phyloP scores from a whole-genome alignment of 1,140 invertebrate genomes.

The Ostrea denselamellosa region DNA sequence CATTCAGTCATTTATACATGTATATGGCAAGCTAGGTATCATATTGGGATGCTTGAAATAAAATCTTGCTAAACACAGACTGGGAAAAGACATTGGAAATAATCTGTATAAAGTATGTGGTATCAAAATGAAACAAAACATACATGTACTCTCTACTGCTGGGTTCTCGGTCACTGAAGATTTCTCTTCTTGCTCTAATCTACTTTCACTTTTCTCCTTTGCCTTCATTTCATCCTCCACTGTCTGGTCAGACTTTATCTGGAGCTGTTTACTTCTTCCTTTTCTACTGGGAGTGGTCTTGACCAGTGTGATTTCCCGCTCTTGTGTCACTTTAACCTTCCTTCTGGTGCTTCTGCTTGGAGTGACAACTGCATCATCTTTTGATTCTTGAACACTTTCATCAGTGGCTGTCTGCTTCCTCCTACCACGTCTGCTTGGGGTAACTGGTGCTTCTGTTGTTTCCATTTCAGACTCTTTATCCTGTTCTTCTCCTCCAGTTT shows the following conservation, averaged over 20 bases:
- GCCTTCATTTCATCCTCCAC: neutral
- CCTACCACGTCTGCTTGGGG: constrained; percentile 7
- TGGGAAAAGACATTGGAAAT: neutral
- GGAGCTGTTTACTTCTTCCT: neutral
- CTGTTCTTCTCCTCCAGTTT: neutral
- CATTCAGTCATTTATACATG: too few relatives aligned
- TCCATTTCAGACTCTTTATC: constrained; percentile 6
- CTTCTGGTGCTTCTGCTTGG: constrained; percentile 11
- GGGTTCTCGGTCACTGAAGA: neutral
- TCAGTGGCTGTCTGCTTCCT: neutral
- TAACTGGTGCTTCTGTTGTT: neutral
- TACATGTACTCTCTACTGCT: neutral
- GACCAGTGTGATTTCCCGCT: neutral
- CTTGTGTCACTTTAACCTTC: neutral
- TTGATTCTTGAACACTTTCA: neutral
- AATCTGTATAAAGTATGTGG: neutral
- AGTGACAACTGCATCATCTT: neutral
- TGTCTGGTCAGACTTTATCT: neutral
- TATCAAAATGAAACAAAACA: neutral
- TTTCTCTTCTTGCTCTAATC: neutral
- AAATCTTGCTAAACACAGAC: neutral
- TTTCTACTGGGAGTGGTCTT: constrained; percentile 26
- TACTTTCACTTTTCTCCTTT: neutral
- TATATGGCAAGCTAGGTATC: too few relatives aligned
- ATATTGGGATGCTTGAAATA: too few relatives aligned